phyloP scores from a whole-genome alignment of 2,888 invertebrate genomes.

The Aporophyla lueneburgensis region DNA sequence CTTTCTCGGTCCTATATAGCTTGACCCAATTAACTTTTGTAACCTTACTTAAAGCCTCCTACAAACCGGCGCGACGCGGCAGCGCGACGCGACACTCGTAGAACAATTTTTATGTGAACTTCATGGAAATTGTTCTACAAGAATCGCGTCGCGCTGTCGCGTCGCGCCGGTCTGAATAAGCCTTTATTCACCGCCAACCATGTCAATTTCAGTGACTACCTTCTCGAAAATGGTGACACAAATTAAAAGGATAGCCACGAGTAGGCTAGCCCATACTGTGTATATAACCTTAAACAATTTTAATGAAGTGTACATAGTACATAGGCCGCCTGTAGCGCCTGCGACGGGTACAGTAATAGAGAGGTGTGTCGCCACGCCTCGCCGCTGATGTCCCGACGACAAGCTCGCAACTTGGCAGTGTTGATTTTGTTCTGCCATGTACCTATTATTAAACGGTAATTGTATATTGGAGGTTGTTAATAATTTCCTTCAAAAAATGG shows the following conservation, averaged over 20 bases:
- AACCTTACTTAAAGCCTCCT: neutral
- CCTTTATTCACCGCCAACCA: neutral
- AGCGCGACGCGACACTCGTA: no score
- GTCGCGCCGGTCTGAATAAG: no score
- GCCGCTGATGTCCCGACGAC: conserved; percentile 79
- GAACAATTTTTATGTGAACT: no score
- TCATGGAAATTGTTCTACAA: no score
- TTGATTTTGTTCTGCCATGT: conserved; percentile 68
- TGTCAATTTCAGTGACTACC: neutral
- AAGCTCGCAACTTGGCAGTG: conserved; percentile 73
- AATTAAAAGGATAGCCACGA: conserved; percentile 23
- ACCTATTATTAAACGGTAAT: conserved; percentile 59
- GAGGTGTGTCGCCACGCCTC: conserved; percentile 88
- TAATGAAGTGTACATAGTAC: conserved; percentile 70
- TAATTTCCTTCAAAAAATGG: conserved; percentile 7
- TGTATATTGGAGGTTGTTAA: conserved; percentile 45
- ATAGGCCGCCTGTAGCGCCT: conserved; percentile 66
- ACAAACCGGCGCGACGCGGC: no score
- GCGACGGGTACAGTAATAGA: conserved; percentile 81
- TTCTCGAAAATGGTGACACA: neutral
- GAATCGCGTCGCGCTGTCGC: no score
- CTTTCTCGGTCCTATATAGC: neutral
- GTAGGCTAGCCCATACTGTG: conserved; percentile 23
- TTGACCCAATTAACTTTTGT: neutral
- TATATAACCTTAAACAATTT: conserved; percentile 65